Conservation (phyloP, 2,888 invertebrate species). For the Agrotis segetum region DNA sequence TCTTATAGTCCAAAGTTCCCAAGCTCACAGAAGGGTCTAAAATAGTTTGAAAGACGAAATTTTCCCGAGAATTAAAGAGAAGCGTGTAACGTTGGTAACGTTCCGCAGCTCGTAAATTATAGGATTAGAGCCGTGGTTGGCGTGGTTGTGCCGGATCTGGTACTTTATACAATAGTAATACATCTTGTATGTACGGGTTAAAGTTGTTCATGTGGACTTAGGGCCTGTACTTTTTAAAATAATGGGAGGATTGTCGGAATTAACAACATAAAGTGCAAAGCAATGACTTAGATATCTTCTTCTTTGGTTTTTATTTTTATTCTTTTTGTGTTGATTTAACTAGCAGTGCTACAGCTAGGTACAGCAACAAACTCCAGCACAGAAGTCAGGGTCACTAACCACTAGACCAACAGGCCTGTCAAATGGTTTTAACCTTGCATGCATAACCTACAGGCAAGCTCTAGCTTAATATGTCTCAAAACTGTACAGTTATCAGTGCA, state of each 20-base stretch:
- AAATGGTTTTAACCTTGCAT: too few relatives aligned
- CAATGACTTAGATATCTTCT: background rate
- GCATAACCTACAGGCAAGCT: too few relatives aligned
- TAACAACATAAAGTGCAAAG: background rate
- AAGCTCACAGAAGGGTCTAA: background rate
- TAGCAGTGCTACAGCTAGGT: too few relatives aligned
- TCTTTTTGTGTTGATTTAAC: too few relatives aligned
- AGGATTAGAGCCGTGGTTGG: slow-evolving; percentile 40
- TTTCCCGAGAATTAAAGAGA: slow-evolving; percentile 50
- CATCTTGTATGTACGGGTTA: slow-evolving; percentile 47
- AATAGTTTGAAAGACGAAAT: slow-evolving; percentile 46
- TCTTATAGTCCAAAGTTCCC: background rate
- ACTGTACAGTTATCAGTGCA: too few relatives aligned
- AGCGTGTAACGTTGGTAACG: slow-evolving; percentile 35
- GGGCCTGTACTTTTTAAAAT: slow-evolving; percentile 3
- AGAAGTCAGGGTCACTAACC: too few relatives aligned
- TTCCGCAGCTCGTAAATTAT: slow-evolving; percentile 49
- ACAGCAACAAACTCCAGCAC: too few relatives aligned
- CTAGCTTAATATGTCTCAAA: too few relatives aligned
- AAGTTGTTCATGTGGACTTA: slow-evolving; percentile 22
- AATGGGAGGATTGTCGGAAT: slow-evolving; percentile 3
- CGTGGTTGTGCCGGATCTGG: slow-evolving; percentile 22
- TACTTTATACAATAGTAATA: slow-evolving; percentile 43
- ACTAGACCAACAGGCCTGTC: too few relatives aligned
- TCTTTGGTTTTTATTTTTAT: too few relatives aligned